Percentiles rank a stretch among this genome's conserved stretches.
These are phyloP conservation scores for Palloptera scutellata DNA, from an alignment of 2,888 invertebrate species.

Conservation along the genomic window DNA sequence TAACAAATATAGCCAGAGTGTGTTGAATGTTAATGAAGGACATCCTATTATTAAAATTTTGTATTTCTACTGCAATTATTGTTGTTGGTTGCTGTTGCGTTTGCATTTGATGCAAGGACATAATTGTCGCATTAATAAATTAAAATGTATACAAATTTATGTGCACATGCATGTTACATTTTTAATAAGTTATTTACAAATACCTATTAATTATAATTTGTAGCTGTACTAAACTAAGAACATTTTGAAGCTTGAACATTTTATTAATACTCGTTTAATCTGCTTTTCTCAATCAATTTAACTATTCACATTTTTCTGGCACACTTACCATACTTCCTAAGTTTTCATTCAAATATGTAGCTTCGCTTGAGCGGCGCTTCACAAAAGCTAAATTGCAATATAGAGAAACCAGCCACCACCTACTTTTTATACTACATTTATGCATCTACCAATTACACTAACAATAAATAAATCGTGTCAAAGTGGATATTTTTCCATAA, in stretches of 20 bases:
- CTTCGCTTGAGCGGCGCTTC: neutral
- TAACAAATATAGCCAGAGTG: neutral
- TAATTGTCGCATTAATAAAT: neutral
- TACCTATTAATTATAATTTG: neutral
- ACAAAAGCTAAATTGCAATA: no score
- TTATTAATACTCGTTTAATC: neutral
- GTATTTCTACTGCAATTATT: conserved; percentile 21
- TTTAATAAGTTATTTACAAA: neutral
- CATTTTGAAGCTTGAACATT: neutral
- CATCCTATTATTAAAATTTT: conserved; percentile 23
- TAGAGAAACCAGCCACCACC: no score
- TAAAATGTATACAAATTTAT: neutral
- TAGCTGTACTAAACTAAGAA: neutral
- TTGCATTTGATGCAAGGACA: conserved; percentile 8
- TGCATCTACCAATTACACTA: conserved; percentile 4
- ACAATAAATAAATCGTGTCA: conserved; percentile 24
- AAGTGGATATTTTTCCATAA: conserved; percentile 26
- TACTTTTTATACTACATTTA: no score
- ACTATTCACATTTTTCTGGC: no score
- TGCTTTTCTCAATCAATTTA: neutral
- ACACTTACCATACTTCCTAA: no score
- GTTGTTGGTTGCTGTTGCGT: conserved; percentile 7
- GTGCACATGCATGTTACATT: neutral
- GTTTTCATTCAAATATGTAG: neutral
- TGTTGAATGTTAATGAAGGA: conserved; percentile 13